Evolutionary conservation across 1,140 invertebrate genomes (phyloP), one percentile per base, ranked within the genome.

Genomic region (Bemisia tabaci): DNA sequence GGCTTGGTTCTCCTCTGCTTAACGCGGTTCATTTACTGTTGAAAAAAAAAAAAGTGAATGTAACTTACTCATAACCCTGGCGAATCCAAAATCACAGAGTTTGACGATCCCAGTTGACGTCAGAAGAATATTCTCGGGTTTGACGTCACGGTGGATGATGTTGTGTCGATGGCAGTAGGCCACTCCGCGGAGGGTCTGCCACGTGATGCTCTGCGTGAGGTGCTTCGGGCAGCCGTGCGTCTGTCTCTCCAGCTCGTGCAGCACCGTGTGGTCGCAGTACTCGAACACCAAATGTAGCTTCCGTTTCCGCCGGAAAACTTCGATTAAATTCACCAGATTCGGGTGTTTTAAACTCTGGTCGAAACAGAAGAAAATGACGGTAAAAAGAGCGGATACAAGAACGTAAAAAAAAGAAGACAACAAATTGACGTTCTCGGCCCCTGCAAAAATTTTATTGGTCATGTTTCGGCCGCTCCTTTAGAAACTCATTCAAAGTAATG

Each of bases 111-210:
- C 94, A 66, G 92, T 87, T 59, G 85, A 83, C 21, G 94, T 98
- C n/a, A 99, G 84, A 22, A 99, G 80, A 68, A 99, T 98, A 77
- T 99, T 99, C 82, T 99, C 97, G 1, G 97, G 97, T 77, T 99
- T 98, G 0, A 99, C 94, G 77, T 98, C 96, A 48, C 95, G 84
- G 75, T 98, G 95, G 73, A 98, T 94, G 76, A 94, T 95, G 76
- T 95, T 95, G 74, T 98, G 89, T 62, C 90, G 85, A 78, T 99
- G 97, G 78, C 96, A 98, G 79, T 97, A 99, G 33, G 90, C 88
- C 1, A 99, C 85, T 0, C 94, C 96, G 73, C 95, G 87, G 23
- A 99, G 79, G 22, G 95, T 94, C 79, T 99, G 97, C 86, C 92
- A 97, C 63, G 90, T 88, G 23, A 98, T 94, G 78, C 92, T 90